Base-by-base conservation (phyloP, 2,797 vertebrate genomes). In the Hippocampus kuda region DNA sequence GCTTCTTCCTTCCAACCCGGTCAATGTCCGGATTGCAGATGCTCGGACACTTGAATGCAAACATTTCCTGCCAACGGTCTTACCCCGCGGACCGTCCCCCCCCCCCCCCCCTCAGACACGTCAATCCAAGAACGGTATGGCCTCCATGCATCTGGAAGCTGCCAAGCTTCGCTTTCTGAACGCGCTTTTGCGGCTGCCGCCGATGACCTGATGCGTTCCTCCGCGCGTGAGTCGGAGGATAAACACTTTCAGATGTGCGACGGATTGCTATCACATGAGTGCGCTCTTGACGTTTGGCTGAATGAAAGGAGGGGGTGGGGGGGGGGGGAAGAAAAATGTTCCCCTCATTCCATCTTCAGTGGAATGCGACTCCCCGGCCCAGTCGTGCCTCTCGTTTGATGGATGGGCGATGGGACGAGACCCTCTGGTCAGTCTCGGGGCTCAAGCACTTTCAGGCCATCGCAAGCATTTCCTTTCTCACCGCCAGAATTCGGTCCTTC, bases 221-320 rank as follows among this genome's bases (percentile, higher is more conserved):
- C 64, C 54, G 30, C 63, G 41, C 77, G 72, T 64, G 64, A 81
- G 72, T 78, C 18, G 22, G 15, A 12, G 34, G 68, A 77, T 82
- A 83, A 86, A 81, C 48, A 79, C 78, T 86, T 83, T 81, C 83
- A 84, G 81, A 87, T 89, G 82, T 78, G 74, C 72, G 70, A 68
- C 24, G 74, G 73, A 78, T 76, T 72, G 73, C 74, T 84, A 81
- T 81, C 75, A 78, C 67, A 63, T 73, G 77, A 68, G 63, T 67
- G 77, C 75, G 66, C 60, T 79, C 67, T 67, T 72, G 76, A 79
- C 69, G 76, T 76, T 72, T 77, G 70, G 73, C 71, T 69, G 67
- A 38, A 48, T 78, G 70, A 72, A 72, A 78, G 12, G n/a, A 42
- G 24, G 30, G 27, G 27, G 27, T 30, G 41, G 41, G n/a, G 22